These are phyloP conservation scores for Pygocentrus nattereri DNA, from an alignment of 2,797 vertebrate species.

Conservation along the genomic window DNA sequence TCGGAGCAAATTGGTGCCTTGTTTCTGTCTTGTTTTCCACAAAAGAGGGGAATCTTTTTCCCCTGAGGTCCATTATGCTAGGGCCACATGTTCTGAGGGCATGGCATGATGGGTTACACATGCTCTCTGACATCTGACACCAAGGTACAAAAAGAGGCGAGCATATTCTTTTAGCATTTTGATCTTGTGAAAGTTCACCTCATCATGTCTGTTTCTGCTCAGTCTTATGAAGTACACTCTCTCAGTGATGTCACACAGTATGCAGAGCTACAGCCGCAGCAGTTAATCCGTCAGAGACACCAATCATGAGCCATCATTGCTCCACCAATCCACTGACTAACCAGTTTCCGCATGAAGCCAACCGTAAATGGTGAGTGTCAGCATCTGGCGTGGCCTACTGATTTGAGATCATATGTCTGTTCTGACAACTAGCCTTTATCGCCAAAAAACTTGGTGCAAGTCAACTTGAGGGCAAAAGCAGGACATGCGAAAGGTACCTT, in stretches of 20 bases:
- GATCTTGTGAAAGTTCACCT: background rate
- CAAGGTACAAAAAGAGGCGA: background rate
- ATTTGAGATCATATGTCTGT: constrained; percentile 26
- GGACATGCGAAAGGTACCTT: background rate
- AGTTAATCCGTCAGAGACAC: constrained; percentile 8
- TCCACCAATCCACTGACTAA: constrained; percentile 5
- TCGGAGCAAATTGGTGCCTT: constrained; percentile 48
- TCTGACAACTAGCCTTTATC: constrained; percentile 37
- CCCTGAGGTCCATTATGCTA: constrained; percentile 60
- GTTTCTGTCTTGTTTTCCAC: constrained; percentile 53
- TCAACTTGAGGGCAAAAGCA: constrained; percentile 17
- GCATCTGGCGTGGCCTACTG: constrained; percentile 3
- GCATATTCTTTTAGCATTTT: background rate
- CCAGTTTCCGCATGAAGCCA: constrained; percentile 4
- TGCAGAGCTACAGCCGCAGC: background rate
- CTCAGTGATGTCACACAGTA: background rate
- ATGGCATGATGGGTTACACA: constrained; percentile 59
- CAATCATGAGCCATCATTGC: constrained; percentile 1
- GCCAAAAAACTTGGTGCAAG: constrained; percentile 12
- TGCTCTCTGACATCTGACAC: constrained; percentile 56
- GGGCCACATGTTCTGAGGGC: constrained; percentile 44
- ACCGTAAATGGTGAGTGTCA: constrained; percentile 2
- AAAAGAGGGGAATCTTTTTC: constrained; percentile 67
- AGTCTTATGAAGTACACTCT: background rate
- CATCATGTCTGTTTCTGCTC: background rate